These are phyloP conservation scores for Leguminivora glycinivorella DNA, from an alignment of 1,140 invertebrate genomes.

Conservation along the genomic window DNA sequence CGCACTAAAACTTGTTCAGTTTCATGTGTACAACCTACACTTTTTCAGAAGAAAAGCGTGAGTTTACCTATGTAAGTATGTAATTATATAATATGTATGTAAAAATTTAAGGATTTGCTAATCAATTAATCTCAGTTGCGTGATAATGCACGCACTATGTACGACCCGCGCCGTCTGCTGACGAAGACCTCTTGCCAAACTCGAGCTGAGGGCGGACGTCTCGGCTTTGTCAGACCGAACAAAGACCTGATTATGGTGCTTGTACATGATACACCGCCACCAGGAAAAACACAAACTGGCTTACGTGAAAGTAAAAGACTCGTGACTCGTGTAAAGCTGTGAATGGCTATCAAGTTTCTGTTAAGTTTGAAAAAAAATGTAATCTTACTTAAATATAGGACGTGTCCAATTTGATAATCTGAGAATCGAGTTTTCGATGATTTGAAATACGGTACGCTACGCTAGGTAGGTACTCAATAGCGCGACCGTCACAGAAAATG, in stretches of 20 bases:
- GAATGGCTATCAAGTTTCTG: neutral
- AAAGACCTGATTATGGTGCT: constrained; percentile 59
- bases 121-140: neutral
- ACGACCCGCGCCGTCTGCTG: constrained; percentile 49
- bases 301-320: neutral
- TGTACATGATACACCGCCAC: constrained; percentile 19
- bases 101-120: neutral
- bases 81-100: no score
- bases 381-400: neutral
- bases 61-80: no score
- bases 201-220: constrained; percentile 62
- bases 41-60: no score
- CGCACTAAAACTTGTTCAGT: no score
- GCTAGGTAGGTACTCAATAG: no score
- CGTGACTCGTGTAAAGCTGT: neutral
- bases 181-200: constrained; percentile 69
- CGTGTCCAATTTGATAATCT: no score
- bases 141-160: constrained; percentile 25
- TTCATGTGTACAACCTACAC: no score
- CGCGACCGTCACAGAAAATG: no score
- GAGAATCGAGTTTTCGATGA: no score
- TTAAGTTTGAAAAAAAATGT: neutral
- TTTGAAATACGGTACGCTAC: no score
- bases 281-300: neutral
- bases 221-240: constrained; percentile 63